Base-by-base conservation (phyloP, 2,113 vertebrate genomes). In the Psittacus erithacus region DNA sequence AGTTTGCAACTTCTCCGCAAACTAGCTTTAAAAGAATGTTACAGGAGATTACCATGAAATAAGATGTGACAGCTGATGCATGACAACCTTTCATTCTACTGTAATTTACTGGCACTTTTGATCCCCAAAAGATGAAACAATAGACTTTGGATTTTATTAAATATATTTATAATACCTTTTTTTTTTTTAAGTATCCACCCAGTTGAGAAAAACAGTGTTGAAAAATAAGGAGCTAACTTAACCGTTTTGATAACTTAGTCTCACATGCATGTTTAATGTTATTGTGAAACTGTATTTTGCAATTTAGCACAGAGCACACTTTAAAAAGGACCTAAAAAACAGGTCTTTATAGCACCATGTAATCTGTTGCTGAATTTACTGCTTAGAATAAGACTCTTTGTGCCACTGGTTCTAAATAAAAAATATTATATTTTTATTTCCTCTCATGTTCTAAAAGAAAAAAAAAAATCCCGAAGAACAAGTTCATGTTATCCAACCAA, bases 341-440 rank as follows among this genome's bases (percentile, higher is more conserved):
- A 92, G 82, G 65, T 86, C 86, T 53, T 85, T 57, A 92, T 84
- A 95, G 95, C 93, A 97, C 96, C 95, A 92, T 95, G 46, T 67
- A 60, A 86, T 84, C 80, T 91, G 62, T 55, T 75, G 60, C 64
- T 71, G 31, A 57, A 39, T 67, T 15, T 88, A 84, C 65, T 46
- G 64, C 60, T 78, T 47, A 75, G 46, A 86, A 83, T 49, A 50
- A 92, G 38, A 47, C 46, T 69, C 18, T 39, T 43, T 59, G 43
- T 74, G 81, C 27, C 46, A 92, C 76, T 67, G 71, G 39, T 88
- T 84, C 47, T 18, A 52, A 77, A 81, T 29, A 41, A 63, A 86
- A 90, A 47, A 6, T 0, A 70, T 19, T 3, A 55, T 17, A 62
- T 39, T 64, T 81, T 60, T 87, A 77, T 63, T 90, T 92, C 35